These are phyloP conservation scores for Neosilurus hyrtlii DNA, from an alignment of 2,797 vertebrate species.

Conservation along the genomic window DNA sequence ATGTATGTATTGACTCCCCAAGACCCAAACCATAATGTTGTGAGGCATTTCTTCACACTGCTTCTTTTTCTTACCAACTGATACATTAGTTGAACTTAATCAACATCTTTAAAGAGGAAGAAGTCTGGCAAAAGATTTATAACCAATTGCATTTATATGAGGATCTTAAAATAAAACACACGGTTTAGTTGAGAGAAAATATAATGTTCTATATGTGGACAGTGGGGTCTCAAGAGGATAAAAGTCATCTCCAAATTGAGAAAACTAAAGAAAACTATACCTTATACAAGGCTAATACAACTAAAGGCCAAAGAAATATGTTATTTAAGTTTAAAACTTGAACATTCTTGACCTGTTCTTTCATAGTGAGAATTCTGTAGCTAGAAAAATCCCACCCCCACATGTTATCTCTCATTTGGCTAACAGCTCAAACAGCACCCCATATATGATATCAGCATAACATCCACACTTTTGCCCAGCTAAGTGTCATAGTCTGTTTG, in stretches of 20 bases:
- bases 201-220: too few species aligned
- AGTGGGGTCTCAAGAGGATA: too few species aligned
- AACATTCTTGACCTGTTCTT: conserved; percentile 17
- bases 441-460: conserved; percentile 45
- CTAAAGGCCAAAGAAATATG: background rate
- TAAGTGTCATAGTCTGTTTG: conserved; percentile 50
- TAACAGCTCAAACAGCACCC: conserved; percentile 39
- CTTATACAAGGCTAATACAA: background rate
- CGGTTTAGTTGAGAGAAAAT: too few species aligned
- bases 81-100: too few species aligned
- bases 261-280: background rate
- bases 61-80: too few species aligned
- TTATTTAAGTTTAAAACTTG: background rate
- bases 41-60: too few species aligned
- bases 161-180: too few species aligned
- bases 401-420: conserved; percentile 23
- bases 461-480: conserved; percentile 34
- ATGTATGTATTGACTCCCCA: too few species aligned
- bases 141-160: too few species aligned
- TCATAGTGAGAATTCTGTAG: background rate
- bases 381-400: conserved; percentile 13
- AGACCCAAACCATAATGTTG: too few species aligned
- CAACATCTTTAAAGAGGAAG: too few species aligned
- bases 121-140: too few species aligned
- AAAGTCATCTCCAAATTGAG: background rate